Percentiles rank a stretch among this genome's conserved stretches.
Conservation (phyloP, 2,113 vertebrate species). For the Chaetodon auriga region DNA sequence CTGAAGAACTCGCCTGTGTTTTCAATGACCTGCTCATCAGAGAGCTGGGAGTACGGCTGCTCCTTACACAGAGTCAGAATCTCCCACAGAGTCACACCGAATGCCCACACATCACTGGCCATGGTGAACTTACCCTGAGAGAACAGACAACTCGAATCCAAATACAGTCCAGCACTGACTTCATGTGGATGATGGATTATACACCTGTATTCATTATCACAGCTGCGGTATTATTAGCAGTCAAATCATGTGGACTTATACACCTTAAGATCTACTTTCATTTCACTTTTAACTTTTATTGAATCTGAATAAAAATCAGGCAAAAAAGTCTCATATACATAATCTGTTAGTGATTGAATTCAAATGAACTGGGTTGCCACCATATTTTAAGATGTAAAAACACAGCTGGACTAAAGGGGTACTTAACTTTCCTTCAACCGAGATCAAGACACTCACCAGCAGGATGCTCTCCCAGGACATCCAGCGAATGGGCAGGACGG, state of each 20-base stretch:
- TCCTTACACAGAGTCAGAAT: constrained; percentile 93
- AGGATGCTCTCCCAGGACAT: constrained; percentile 99
- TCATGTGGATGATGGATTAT: not conserved
- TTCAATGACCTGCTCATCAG: constrained; percentile 97
- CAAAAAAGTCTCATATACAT: no score
- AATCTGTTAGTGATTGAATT: no score
- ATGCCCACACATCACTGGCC: constrained; percentile 97
- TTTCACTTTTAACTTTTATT: no score
- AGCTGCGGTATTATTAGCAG: not conserved
- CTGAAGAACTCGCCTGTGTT: constrained; percentile 98
- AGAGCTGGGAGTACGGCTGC: constrained; percentile 94
- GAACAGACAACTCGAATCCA: constrained; percentile 3
- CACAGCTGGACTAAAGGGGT: no score
- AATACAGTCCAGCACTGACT: not conserved
- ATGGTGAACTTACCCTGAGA: constrained; percentile 96
- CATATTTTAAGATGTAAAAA: no score
- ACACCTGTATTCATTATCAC: not conserved
- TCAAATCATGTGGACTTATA: no score
- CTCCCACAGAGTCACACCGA: constrained; percentile 96
- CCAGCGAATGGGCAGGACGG: constrained; percentile 98
- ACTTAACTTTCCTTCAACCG: not conserved
- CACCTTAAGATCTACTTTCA: not conserved
- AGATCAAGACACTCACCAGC: constrained; percentile 82
- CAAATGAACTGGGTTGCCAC: no score
- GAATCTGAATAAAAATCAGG: no score